These are phyloP conservation scores for Cyanocitta stelleri DNA, from an alignment of 2,113 vertebrate species.

Conservation along the genomic window DNA sequence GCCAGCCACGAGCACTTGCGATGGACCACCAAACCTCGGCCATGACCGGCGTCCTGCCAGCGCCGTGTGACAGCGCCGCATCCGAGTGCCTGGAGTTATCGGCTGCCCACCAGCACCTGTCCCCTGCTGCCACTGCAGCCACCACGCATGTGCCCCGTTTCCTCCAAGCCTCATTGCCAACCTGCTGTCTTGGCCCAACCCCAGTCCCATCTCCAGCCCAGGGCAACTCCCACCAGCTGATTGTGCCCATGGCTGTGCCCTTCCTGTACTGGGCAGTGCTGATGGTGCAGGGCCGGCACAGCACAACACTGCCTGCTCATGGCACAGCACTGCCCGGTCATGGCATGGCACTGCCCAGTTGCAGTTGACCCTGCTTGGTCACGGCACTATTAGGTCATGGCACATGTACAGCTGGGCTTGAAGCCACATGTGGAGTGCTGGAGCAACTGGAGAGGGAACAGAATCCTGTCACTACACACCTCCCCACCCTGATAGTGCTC, in stretches of 20 bases:
- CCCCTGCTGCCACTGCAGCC: not conserved
- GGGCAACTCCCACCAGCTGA: not conserved
- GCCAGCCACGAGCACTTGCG: not conserved
- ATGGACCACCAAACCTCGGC: accelerated
- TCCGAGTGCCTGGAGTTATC: conserved; percentile 33
- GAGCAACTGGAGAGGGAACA: not conserved
- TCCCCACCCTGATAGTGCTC: accelerated
- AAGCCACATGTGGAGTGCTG: accelerated
- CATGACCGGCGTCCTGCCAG: accelerated
- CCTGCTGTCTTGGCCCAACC: not conserved
- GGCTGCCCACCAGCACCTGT: not conserved
- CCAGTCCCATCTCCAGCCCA: not conserved
- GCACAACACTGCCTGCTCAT: not conserved
- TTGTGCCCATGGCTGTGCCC: accelerated
- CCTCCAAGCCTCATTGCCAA: not conserved
- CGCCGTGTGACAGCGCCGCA: accelerated
- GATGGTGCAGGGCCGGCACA: not conserved
- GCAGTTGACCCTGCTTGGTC: not conserved
- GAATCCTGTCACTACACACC: not conserved
- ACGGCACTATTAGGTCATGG: accelerated
- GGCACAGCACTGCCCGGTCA: not conserved
- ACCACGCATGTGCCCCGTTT: accelerated
- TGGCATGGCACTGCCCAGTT: not conserved
- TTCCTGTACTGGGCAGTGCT: accelerated
- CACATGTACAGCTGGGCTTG: not conserved